Base-by-base conservation (phyloP, 2,797 vertebrate genomes). In the Meda fulgida region DNA sequence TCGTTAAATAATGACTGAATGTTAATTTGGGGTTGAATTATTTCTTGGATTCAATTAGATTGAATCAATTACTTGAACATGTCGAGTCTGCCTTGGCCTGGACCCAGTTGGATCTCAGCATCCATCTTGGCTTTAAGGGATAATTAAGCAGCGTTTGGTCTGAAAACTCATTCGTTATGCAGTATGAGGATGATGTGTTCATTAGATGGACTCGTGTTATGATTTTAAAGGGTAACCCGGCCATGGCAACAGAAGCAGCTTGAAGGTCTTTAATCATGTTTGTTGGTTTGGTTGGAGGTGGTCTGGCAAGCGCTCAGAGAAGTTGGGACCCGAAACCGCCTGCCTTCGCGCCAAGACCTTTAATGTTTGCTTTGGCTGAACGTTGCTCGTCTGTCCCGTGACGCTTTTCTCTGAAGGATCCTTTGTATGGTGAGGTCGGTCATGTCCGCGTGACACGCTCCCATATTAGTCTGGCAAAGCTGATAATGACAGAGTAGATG, bases 211-310 rank as follows among this genome's bases (percentile, higher is more conserved):
- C 70, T 82, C 2, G 53, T 65, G 40, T 48, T 66, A 53, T 76
- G 48, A 66, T 65, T 76, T 76, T 76, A 75, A 75, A 66, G 71
- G 58, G 40, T 65, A 65, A 21, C 58, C 40, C 43, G 11, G 14
- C 67, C 80, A 43, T n/a, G 26, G 40, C 14, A 29, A 65, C 81
- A 84, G 60, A 55, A 76, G 81, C 46, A 51, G 10, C 81, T 66
- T 36, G 71, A 38, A 77, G 63, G 34, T 38, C 48, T 84, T 67
- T 77, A 77, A 84, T 75, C 40, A 63, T 82, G 80, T 82, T 75
- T 83, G 70, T 75, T 83, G 81, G 60, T 75, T 75, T 70, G 55
- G 75, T 78, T 83, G 23, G 83, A 26, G 66, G 66, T 79, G 75
- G 51, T 78, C 81, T 83, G 81, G 81, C 81, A 38, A 38, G 23